Evolutionary conservation across 1,140 invertebrate genomes (phyloP).

Genomic region (Elymnias hypermnestra): DNA sequence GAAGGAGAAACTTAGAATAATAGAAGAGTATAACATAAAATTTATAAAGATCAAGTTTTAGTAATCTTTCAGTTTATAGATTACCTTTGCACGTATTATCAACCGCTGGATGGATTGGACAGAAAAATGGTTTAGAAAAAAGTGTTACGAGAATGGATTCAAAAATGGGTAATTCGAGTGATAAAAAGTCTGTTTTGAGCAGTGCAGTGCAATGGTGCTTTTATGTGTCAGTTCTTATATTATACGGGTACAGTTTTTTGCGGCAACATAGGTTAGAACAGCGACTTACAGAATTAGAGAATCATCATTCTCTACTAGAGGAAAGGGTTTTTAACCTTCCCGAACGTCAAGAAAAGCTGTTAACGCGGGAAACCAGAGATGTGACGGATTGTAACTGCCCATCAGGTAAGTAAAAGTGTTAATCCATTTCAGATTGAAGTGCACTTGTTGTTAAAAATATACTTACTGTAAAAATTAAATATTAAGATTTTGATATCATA

Average conservation of each 20-base stretch:
- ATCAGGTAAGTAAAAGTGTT: conserved; percentile 41
- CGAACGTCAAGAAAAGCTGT: conserved; percentile 19
- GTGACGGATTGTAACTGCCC: conserved; percentile 57
- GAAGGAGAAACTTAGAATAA: too few relatives aligned
- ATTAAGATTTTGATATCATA: too few relatives aligned
- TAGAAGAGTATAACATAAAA: too few relatives aligned
- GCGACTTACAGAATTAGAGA: conserved; percentile 44
- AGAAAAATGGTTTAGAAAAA: conserved; percentile 20
- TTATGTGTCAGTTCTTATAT: conserved; percentile 43
- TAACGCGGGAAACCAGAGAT: conserved; percentile 44
- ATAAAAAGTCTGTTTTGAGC: conserved; percentile 33
- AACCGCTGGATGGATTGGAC: conserved; percentile 22
- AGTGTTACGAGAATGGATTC: background rate
- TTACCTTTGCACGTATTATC: conserved; percentile 1
- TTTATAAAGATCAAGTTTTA: background rate
- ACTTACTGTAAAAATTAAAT: too few relatives aligned
- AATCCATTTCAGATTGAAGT: conserved; percentile 1
- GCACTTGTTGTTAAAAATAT: background rate
- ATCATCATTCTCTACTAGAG: conserved; percentile 35
- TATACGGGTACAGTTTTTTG: conserved; percentile 49
- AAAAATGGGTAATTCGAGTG: conserved; percentile 32
- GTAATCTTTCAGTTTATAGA: background rate
- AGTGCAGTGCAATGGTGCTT: conserved; percentile 59
- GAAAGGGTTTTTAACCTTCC: conserved; percentile 17
- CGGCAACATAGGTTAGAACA: conserved; percentile 51